Conservation (phyloP, 2,888 invertebrate species). For the Aplocera efformata region DNA sequence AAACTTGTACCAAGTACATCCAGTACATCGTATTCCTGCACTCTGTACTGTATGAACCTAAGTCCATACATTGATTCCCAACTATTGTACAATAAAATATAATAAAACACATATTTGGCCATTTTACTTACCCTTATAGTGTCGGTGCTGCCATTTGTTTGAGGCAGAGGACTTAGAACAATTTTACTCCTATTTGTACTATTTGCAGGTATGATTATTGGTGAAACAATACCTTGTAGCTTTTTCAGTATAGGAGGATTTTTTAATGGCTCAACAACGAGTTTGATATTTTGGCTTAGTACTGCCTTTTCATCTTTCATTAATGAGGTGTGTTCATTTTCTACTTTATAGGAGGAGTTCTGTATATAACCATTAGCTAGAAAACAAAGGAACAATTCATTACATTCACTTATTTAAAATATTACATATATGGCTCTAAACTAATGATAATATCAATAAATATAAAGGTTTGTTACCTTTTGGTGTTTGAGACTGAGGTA, state of each 20-base stretch:
- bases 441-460: not conserved
- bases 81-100: no score
- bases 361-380: slow-evolving; percentile 47
- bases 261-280: slow-evolving; percentile 52
- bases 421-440: not conserved
- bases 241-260: slow-evolving; percentile 55
- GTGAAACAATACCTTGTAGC: slow-evolving; percentile 32
- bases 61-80: no score
- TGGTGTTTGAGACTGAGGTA: slow-evolving; percentile 29
- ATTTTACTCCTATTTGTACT: slow-evolving; percentile 54
- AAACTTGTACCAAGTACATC: no score
- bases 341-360: slow-evolving; percentile 65
- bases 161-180: slow-evolving; percentile 50
- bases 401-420: no score
- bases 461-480: slow-evolving; percentile 32
- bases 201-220: slow-evolving; percentile 46
- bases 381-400: slow-evolving; percentile 26
- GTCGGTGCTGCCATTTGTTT: slow-evolving; percentile 38
- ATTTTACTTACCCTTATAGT: slow-evolving; percentile 23
- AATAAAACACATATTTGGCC: no score
- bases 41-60: no score
- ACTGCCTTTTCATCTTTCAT: slow-evolving; percentile 41
- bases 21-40: no score
- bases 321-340: slow-evolving; percentile 54
- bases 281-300: slow-evolving; percentile 43